Evolutionary conservation across 2,888 invertebrate genomes (phyloP), one percentile per base, ranked within the genome.

Genomic region (Cheilosia variabilis): DNA sequence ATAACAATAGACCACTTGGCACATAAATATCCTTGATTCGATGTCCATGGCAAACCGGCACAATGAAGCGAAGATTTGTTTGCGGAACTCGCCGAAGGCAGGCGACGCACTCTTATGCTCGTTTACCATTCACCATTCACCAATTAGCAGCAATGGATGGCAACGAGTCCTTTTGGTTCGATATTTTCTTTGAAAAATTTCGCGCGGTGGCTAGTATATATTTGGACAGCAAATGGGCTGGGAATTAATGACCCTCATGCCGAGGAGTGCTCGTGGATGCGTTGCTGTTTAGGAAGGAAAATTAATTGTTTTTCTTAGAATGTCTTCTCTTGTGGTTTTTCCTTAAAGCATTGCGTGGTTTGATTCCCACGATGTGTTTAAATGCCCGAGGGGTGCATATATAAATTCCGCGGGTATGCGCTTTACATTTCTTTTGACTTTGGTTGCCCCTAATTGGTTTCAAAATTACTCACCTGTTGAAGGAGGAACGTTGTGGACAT

Each of bases 1-100:
- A 45, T 58, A 58, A 76, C 62, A 80, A 81, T 75, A 65, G 47
- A 17, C 22, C 71, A 60, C 43, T 66, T 62, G 63, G 65, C 41
- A 75, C 80, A 81, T 86, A 86, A 86, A 86, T 86, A 81, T 76
- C 71, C 66, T 76, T 81, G 57, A 86, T 57, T 68, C 76, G 81
- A 77, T 77, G 72, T 86, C 81, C 76, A 68, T 72, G 31, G 68
- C 62, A 63, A 63, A 76, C 13, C 43, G 52, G 13, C 50, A 80
- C 86, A 81, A 86, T 81, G 68, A 2, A 43, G 43, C 37, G 22
- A 41, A 41, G 80, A 86, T 80, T 86, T 86, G 81, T 86, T 86
- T 86, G 86, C 81, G 66, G 86, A 77, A 77, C 41, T 66, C 55
- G 53, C 62, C 45, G 66, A 75, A 60, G 65, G 65, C 68, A 68